Conservation (phyloP, 2,888 invertebrate genomes). For the Tyria jacobaeae region DNA sequence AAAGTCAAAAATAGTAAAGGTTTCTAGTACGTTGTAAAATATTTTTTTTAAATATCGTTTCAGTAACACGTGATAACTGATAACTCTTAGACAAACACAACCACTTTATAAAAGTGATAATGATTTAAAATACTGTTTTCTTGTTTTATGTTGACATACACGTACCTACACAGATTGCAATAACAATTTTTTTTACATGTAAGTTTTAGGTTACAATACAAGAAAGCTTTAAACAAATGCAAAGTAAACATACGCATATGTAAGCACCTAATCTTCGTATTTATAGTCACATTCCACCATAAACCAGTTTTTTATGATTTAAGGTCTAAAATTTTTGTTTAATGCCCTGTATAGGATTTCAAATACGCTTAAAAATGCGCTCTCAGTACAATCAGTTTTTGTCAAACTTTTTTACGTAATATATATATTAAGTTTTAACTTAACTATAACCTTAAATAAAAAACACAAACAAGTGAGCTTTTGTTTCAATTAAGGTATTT, state of each 20-base stretch:
- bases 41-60: too few relatives aligned
- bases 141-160: background rate
- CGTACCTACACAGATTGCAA: background rate
- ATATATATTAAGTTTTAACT: too few relatives aligned
- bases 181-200: background rate
- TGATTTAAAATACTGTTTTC: too few relatives aligned
- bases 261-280: conserved; percentile 21
- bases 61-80: too few relatives aligned
- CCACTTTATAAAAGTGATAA: too few relatives aligned
- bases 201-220: background rate
- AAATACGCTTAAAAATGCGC: conserved; percentile 71
- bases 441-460: too few relatives aligned
- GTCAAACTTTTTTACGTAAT: conserved; percentile 62
- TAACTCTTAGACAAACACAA: too few relatives aligned
- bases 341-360: conserved; percentile 67
- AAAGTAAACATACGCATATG: background rate
- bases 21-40: too few relatives aligned
- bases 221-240: background rate
- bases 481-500: too few relatives aligned
- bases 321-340: conserved; percentile 50
- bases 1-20: too few relatives aligned
- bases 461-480: too few relatives aligned
- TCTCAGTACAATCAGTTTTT: conserved; percentile 52
- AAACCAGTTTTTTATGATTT: conserved; percentile 51
- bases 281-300: conserved; percentile 35